A percentile compares a stretch with the other conserved stretches of the same genome.
These are phyloP conservation scores for Drosophila sordidula DNA, from an alignment of 2,888 invertebrate species.

Conservation along the genomic window DNA sequence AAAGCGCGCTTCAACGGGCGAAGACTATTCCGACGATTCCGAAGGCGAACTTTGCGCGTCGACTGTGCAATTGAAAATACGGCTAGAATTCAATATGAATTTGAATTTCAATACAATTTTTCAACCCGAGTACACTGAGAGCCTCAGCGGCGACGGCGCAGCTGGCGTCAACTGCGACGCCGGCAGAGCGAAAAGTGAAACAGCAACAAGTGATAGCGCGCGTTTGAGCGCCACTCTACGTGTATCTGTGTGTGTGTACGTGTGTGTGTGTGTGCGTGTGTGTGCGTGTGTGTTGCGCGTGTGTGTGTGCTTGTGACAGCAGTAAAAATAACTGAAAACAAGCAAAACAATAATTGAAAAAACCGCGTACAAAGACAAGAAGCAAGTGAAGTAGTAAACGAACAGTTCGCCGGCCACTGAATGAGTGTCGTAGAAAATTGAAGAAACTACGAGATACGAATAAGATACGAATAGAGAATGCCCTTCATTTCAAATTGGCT, in stretches of 20 bases:
- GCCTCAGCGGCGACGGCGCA: slow-evolving; percentile 13
- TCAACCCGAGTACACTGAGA: slow-evolving; percentile 40
- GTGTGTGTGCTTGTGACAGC: slow-evolving; percentile 25
- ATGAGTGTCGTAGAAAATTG: slow-evolving; percentile 42
- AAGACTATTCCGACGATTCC: slow-evolving; percentile 17
- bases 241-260: background rate
- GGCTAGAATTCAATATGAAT: slow-evolving; percentile 69
- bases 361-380: slow-evolving; percentile 39
- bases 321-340: slow-evolving; percentile 39
- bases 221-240: slow-evolving; percentile 9
- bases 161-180: slow-evolving; percentile 25
- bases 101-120: slow-evolving; percentile 77
- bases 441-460: slow-evolving; percentile 29
- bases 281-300: slow-evolving; percentile 17
- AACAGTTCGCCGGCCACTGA: slow-evolving; percentile 32
- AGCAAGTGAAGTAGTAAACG: slow-evolving; percentile 39
- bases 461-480: slow-evolving; percentile 25
- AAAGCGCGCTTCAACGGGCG: slow-evolving; percentile 23
- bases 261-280: slow-evolving; percentile 6
- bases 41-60: slow-evolving; percentile 61
- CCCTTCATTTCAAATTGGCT: background rate
- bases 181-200: slow-evolving; percentile 43
- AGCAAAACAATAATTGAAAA: slow-evolving; percentile 23
- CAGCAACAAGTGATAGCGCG: slow-evolving; percentile 75
- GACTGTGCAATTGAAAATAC: slow-evolving; percentile 78